Conservation (phyloP, 2,888 invertebrate species). For the Agrochola circellaris region DNA sequence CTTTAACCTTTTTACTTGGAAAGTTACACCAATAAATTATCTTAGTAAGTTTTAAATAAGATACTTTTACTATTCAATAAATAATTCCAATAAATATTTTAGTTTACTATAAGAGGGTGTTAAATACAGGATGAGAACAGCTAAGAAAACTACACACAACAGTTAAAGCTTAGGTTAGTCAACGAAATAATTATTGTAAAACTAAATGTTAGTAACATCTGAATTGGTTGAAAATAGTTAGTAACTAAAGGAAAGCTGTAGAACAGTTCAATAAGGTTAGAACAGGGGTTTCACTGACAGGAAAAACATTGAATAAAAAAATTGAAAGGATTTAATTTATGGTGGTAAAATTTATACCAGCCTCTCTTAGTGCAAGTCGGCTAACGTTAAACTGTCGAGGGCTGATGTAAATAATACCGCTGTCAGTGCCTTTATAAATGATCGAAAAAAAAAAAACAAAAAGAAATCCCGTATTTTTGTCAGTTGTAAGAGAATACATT, state of each 20-base stretch:
- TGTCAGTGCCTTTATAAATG: slow-evolving; percentile 9
- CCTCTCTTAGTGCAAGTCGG: not conserved
- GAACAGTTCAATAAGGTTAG: slow-evolving; percentile 37
- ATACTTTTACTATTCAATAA: not conserved
- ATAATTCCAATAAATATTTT: slow-evolving; percentile 7
- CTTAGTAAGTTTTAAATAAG: not conserved
- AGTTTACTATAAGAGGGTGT: not conserved
- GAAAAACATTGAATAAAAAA: slow-evolving; percentile 15
- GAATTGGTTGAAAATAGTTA: slow-evolving; percentile 15
- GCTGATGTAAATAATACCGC: not conserved
- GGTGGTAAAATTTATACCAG: not conserved
- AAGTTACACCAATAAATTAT: not conserved
- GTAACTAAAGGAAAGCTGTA: slow-evolving; percentile 17
- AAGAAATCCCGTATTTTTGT: no score
- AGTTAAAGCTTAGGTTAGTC: slow-evolving; percentile 68
- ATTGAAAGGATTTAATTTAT: not conserved
- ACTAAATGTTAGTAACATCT: not conserved
- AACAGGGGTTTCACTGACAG: slow-evolving; percentile 23
- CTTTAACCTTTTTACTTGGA: not conserved
- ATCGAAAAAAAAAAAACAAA: not conserved
- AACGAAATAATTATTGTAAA: slow-evolving; percentile 9
- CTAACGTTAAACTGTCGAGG: not conserved
- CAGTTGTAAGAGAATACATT: not conserved
- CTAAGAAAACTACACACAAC: slow-evolving; percentile 61
- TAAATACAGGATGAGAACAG: slow-evolving; percentile 2